A percentile compares a stretch with the other conserved stretches of the same genome.
Evolutionary conservation across 2,113 vertebrate species (phyloP).

Genomic region (Sigmodon hispidus): DNA sequence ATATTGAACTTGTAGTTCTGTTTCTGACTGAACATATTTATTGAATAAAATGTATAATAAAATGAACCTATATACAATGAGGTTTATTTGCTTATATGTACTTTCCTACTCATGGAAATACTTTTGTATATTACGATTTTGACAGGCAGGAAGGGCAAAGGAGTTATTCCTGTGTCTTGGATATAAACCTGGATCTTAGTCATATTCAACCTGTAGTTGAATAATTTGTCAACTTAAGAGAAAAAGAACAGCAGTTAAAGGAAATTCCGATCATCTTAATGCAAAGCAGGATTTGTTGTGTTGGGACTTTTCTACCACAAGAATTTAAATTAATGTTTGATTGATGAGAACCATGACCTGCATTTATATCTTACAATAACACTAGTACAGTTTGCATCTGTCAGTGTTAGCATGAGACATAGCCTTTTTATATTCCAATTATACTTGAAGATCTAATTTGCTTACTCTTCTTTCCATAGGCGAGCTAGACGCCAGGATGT

Average conservation of each 20-base stretch:
- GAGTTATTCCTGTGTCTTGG: not conserved
- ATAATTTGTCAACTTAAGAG: slow-evolving; percentile 6
- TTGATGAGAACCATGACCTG: not conserved
- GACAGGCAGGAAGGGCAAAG: not conserved
- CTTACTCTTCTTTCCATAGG: slow-evolving; percentile 83
- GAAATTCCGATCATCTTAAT: slow-evolving; percentile 38
- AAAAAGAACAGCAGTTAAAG: slow-evolving; percentile 15
- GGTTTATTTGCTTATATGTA: not conserved
- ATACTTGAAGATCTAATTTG: slow-evolving; percentile 72
- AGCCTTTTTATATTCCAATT: slow-evolving; percentile 57
- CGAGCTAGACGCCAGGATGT: slow-evolving; percentile 97
- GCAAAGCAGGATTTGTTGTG: not conserved
- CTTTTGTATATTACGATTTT: not conserved
- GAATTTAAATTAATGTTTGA: not conserved
- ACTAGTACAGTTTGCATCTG: slow-evolving; percentile 57
- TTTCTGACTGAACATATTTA: not conserved
- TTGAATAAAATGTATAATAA: not conserved
- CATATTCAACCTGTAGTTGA: not conserved
- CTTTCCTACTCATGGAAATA: not conserved
- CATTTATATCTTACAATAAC: slow-evolving; percentile 29
- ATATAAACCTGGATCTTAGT: not conserved
- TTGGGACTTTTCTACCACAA: not conserved
- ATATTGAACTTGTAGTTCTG: not conserved
- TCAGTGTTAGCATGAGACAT: slow-evolving; percentile 57
- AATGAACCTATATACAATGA: not conserved